phyloP scores from a whole-genome alignment of 1,140 invertebrate species.

The Achroia grisella region DNA sequence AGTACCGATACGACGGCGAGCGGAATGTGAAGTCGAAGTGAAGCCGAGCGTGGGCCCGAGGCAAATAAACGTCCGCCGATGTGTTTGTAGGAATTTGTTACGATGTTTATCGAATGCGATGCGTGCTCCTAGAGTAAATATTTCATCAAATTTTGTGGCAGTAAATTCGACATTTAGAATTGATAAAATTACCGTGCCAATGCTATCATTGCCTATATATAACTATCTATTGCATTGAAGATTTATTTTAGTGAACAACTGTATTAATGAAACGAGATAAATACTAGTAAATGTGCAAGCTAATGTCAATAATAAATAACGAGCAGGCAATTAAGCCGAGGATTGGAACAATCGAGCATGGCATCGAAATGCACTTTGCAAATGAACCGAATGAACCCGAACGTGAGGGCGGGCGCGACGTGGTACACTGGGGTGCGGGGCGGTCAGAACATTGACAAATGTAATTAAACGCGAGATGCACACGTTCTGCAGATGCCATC shows the following conservation, averaged over 20 bases:
- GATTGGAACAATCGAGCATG: slow-evolving; percentile 55
- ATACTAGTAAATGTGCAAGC: slow-evolving; percentile 33
- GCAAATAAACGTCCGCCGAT: slow-evolving; percentile 66
- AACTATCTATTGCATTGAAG: slow-evolving; percentile 2
- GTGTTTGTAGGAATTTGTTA: slow-evolving; percentile 63
- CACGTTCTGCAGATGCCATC: slow-evolving; percentile 44
- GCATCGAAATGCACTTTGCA: slow-evolving; percentile 73
- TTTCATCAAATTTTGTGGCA: slow-evolving; percentile 18
- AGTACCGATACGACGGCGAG: slow-evolving; percentile 56
- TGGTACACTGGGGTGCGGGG: slow-evolving; percentile 10
- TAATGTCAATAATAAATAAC: slow-evolving; percentile 64
- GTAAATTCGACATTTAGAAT: no score
- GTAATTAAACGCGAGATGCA: slow-evolving; percentile 63
- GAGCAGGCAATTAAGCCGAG: slow-evolving; percentile 60
- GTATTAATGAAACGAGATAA: slow-evolving; percentile 36
- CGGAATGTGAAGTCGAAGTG: slow-evolving; percentile 50
- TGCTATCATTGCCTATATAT: no score
- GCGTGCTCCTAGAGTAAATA: slow-evolving; percentile 43
- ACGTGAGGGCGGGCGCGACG: slow-evolving; percentile 9
- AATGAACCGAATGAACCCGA: slow-evolving; percentile 55
- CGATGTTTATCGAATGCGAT: slow-evolving; percentile 60
- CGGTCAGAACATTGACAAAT: slow-evolving; percentile 30
- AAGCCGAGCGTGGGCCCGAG: slow-evolving; percentile 53
- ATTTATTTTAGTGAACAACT: slow-evolving; percentile 18
- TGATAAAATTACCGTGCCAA: no score